Conservation (phyloP, 30 jellyfish, hydroid and myxozoan genomes). For the Aurelia sp. region DNA sequence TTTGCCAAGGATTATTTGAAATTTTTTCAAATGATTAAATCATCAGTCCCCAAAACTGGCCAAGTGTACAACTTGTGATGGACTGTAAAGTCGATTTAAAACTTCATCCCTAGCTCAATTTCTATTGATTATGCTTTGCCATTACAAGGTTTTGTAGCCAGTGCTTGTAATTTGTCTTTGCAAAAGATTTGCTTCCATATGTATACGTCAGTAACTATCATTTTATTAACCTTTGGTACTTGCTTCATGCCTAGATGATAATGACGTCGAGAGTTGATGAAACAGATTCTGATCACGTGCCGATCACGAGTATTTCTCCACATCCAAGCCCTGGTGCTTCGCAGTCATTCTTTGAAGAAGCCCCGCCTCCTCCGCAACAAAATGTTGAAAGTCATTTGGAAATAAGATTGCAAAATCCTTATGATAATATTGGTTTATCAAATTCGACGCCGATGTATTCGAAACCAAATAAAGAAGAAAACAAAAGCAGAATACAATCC, state of each 20-base stretch:
- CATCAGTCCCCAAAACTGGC: too few relatives aligned
- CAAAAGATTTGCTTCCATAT: too few relatives aligned
- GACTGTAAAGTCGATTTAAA: too few relatives aligned
- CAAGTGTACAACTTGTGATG: too few relatives aligned
- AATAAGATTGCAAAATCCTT: constrained; percentile 50
- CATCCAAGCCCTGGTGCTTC: constrained; percentile 80
- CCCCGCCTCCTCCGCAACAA: constrained; percentile 19
- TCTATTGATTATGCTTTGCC: too few relatives aligned
- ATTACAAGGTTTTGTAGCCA: too few relatives aligned
- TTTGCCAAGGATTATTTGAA: too few relatives aligned
- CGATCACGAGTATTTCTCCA: constrained; percentile 63
- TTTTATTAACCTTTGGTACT: too few relatives aligned
- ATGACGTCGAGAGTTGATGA: constrained; percentile 56
- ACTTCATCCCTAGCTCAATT: too few relatives aligned
- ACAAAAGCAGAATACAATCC: constrained; percentile 7
- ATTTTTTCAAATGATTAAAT: too few relatives aligned
- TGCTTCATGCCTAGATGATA: constrained; percentile 20
- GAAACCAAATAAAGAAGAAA: constrained; percentile 24
- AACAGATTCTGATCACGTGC: constrained; percentile 79
- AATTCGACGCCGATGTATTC: constrained; percentile 25
- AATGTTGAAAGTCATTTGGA: constrained; percentile 12
- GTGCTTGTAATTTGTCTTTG: too few relatives aligned
- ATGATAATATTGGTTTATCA: constrained; percentile 44
- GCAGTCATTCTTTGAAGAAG: constrained; percentile 28
- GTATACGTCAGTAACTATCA: too few relatives aligned